A percentile compares a stretch with the other conserved stretches of the same genome.
These are phyloP conservation scores for mouse (Mus musculus) DNA, from an alignment of 2,113 vertebrate species.

Conservation along the genomic window DNA sequence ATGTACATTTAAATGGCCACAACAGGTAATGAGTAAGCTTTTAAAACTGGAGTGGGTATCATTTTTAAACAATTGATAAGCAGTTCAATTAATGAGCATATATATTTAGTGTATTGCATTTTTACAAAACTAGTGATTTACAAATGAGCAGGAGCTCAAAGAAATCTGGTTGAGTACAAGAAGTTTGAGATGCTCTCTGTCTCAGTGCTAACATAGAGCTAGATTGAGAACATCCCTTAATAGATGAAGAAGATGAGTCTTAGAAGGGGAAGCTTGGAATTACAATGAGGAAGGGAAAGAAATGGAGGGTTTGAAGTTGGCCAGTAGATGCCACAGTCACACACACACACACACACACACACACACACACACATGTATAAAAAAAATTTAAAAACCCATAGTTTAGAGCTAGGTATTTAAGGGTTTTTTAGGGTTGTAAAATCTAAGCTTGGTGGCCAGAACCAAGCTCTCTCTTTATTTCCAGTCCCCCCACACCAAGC, in stretches of 20 bases:
- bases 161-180: not conserved
- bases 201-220: not conserved
- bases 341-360: not conserved
- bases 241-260: not conserved
- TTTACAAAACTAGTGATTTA: conserved; percentile 7
- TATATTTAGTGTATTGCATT: not conserved
- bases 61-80: not conserved
- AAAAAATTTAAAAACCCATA: not conserved
- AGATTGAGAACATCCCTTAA: not conserved
- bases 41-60: not conserved
- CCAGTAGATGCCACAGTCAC: not conserved
- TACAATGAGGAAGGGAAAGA: too few relatives aligned
- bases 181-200: not conserved
- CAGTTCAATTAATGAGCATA: not conserved
- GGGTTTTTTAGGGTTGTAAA: not conserved
- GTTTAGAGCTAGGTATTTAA: not conserved
- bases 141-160: not conserved
- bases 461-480: not conserved
- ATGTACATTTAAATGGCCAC: not conserved
- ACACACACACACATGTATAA: not conserved
- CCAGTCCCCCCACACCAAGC: not conserved
- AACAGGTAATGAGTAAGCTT: not conserved
- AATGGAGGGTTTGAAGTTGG: not conserved
- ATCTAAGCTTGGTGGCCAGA: not conserved
- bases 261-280: not conserved